Evolutionary conservation across 1,140 invertebrate genomes (phyloP).

Genomic region (Oreohelix idahoensis): DNA sequence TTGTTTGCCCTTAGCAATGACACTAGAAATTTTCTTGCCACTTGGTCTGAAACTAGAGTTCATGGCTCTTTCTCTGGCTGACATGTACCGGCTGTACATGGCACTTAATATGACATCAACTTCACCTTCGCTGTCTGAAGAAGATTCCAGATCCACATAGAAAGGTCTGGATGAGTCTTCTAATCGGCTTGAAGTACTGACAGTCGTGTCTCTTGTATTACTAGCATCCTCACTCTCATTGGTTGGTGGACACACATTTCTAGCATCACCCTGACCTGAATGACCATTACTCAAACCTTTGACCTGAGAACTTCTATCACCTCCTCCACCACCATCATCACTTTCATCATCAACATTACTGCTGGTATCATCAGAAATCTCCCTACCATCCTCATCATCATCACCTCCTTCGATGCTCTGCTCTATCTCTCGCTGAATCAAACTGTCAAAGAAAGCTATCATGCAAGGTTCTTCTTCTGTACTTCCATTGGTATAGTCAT

Average conservation of each 20-base stretch:
- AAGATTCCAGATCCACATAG: slow-evolving; percentile 19
- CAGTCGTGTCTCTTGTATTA: background rate
- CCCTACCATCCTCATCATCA: slow-evolving; percentile 36
- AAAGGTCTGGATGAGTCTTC: background rate
- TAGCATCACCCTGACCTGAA: background rate
- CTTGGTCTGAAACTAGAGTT: background rate
- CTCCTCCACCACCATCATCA: slow-evolving; percentile 40
- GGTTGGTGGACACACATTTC: background rate
- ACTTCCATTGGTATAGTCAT: slow-evolving; percentile 82
- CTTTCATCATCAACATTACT: background rate
- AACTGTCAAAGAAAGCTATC: slow-evolving; percentile 96
- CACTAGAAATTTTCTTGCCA: slow-evolving; percentile 36
- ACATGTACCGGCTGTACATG: slow-evolving; percentile 39
- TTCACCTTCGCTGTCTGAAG: slow-evolving; percentile 35
- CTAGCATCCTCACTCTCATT: slow-evolving; percentile 1
- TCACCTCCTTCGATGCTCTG: slow-evolving; percentile 69
- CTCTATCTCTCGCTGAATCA: slow-evolving; percentile 91
- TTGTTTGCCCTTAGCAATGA: slow-evolving; percentile 35
- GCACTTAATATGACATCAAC: slow-evolving; percentile 37
- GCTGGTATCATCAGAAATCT: slow-evolving; percentile 40
- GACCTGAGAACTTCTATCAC: background rate
- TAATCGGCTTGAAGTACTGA: background rate
- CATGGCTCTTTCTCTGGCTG: slow-evolving; percentile 8
- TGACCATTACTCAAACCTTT: background rate
- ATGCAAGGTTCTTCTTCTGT: slow-evolving; percentile 92